phyloP scores from a whole-genome alignment of 2,113 vertebrate species.

The Heptranchias perlo region DNA sequence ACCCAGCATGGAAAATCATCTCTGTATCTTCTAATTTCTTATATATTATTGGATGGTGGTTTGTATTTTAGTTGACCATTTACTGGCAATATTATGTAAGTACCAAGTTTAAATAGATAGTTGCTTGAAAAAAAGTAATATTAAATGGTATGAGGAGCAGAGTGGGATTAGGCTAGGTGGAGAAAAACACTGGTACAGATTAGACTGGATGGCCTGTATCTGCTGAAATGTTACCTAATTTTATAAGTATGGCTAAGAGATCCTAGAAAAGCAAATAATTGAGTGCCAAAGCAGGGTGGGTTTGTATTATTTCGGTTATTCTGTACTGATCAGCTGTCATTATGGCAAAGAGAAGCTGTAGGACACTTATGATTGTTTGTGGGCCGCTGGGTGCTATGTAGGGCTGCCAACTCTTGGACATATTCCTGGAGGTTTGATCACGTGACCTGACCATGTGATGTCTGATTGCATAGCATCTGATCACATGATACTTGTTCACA shows the following conservation, averaged over 20 bases:
- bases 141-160: too few species aligned
- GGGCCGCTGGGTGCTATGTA: not conserved
- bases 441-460: not conserved
- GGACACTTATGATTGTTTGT: not conserved
- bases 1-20: not conserved
- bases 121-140: too few species aligned
- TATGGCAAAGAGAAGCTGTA: not conserved
- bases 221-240: not conserved
- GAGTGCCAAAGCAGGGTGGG: not conserved
- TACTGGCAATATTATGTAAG: not conserved
- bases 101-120: too few species aligned
- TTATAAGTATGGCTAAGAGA: not conserved
- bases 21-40: not conserved
- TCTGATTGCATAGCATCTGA: not conserved
- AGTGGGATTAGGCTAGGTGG: too few species aligned
- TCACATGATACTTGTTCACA: not conserved
- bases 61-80: not conserved
- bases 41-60: not conserved
- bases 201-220: not conserved
- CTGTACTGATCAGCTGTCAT: not conserved
- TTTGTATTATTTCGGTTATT: not conserved
- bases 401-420: not conserved
- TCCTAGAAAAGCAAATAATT: not conserved
- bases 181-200: not conserved
- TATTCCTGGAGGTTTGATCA: not conserved